Evolutionary conservation across 1,140 invertebrate species (phyloP).

Genomic region (Trinorchestia longiramus): DNA sequence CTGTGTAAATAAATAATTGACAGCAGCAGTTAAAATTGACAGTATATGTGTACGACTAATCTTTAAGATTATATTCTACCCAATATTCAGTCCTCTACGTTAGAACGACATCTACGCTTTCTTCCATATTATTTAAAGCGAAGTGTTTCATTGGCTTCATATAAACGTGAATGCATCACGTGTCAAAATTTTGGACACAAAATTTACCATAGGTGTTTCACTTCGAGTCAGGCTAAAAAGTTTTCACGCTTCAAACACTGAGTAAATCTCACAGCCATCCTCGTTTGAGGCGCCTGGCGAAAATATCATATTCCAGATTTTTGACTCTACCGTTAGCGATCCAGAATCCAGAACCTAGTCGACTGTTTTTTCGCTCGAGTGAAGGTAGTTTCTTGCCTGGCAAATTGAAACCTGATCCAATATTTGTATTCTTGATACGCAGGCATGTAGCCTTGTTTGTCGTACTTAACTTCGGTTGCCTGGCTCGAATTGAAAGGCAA

Average conservation of each 20-base stretch:
- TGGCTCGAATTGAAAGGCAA: neutral
- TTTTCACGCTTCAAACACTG: neutral
- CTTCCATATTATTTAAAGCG: neutral
- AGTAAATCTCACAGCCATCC: neutral
- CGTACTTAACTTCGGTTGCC: slow-evolving; percentile 30
- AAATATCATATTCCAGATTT: neutral
- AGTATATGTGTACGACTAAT: neutral
- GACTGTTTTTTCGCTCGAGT: slow-evolving; percentile 26
- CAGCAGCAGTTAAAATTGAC: neutral
- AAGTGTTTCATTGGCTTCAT: neutral
- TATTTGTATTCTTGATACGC: slow-evolving; percentile 44
- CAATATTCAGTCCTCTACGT: neutral
- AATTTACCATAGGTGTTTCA: neutral
- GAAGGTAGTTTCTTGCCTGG: neutral
- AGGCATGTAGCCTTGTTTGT: slow-evolving; percentile 16
- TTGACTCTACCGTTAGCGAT: neutral
- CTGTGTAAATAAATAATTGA: neutral
- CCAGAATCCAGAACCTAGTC: neutral
- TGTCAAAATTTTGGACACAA: neutral
- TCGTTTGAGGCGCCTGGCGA: neutral
- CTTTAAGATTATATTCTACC: neutral
- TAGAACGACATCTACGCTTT: neutral
- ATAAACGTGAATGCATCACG: neutral
- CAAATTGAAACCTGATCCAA: slow-evolving; percentile 46
- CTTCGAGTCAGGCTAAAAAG: neutral